These are phyloP conservation scores for Diadegma fenestrale DNA, from an alignment of 2,888 invertebrate species.

Conservation along the genomic window DNA sequence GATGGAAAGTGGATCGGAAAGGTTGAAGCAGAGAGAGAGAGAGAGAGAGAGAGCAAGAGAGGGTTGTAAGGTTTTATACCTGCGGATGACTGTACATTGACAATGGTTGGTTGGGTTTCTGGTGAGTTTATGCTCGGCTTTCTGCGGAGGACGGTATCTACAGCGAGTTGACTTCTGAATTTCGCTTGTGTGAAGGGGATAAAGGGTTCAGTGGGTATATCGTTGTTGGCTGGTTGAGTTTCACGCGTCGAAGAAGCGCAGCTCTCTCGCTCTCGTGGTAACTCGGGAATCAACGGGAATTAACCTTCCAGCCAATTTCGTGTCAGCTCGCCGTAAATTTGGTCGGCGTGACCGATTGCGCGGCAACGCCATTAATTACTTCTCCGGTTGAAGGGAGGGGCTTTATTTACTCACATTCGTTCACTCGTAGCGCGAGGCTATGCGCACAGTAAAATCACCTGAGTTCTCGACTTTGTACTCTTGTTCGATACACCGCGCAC, in stretches of 20 bases:
- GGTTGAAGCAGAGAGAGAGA: background rate
- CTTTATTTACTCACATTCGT: constrained; percentile 52
- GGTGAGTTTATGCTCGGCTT: constrained; percentile 32
- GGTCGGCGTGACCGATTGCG: constrained; percentile 69
- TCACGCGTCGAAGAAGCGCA: constrained; percentile 67
- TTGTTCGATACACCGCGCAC: background rate
- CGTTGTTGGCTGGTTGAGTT: constrained; percentile 61
- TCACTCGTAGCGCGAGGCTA: constrained; percentile 25
- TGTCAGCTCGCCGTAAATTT: constrained; percentile 68
- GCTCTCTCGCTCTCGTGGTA: constrained; percentile 41
- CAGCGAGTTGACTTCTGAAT: constrained; percentile 56
- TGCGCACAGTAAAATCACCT: constrained; percentile 55
- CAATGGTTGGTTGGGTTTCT: constrained; percentile 30
- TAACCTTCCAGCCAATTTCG: constrained; percentile 71
- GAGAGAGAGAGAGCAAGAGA: no score
- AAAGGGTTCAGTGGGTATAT: constrained; percentile 60
- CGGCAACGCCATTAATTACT: constrained; percentile 70
- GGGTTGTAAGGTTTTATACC: background rate
- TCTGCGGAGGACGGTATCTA: constrained; percentile 23
- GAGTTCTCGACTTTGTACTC: constrained; percentile 48
- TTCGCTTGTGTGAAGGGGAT: constrained; percentile 54
- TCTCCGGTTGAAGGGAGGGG: constrained; percentile 42
- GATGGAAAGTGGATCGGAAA: background rate
- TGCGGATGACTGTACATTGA: constrained; percentile 12
- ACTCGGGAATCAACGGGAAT: constrained; percentile 68